Percentiles rank a stretch among this genome's conserved stretches.
These are phyloP conservation scores for Corythornis leucogaster DNA, from an alignment of 2,797 vertebrate species.

Conservation along the genomic window DNA sequence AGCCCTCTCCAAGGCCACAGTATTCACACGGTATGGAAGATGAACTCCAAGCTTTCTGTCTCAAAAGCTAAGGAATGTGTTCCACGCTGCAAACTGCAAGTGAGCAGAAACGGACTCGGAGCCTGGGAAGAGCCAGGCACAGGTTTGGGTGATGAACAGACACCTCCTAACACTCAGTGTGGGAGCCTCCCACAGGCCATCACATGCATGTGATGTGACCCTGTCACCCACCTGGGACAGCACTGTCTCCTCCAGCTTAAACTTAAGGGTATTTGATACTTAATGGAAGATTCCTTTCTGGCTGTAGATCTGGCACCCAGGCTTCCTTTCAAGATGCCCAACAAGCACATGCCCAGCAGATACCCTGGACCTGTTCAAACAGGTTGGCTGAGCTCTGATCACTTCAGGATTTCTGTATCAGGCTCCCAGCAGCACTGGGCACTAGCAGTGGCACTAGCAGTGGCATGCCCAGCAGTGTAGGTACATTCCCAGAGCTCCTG, in stretches of 20 bases:
- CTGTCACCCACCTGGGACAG: too few species aligned
- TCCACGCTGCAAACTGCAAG: too few species aligned
- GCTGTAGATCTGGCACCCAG: neutral
- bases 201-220: too few species aligned
- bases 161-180: too few species aligned
- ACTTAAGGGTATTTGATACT: neutral
- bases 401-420: neutral
- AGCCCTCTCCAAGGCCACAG: neutral
- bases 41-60: too few species aligned
- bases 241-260: neutral
- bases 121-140: too few species aligned
- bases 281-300: neutral
- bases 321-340: neutral
- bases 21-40: too few species aligned
- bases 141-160: too few species aligned
- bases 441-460: neutral
- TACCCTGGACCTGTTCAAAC: neutral
- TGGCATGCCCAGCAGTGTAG: rapidly evolving
- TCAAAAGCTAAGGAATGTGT: too few species aligned
- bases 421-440: neutral
- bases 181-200: neutral
- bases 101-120: too few species aligned
- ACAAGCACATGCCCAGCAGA: neutral
- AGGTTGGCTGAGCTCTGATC: neutral
- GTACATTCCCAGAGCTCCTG: neutral